Evolutionary conservation across 1,140 invertebrate species (phyloP).

Genomic region (Drosophila miranda): DNA sequence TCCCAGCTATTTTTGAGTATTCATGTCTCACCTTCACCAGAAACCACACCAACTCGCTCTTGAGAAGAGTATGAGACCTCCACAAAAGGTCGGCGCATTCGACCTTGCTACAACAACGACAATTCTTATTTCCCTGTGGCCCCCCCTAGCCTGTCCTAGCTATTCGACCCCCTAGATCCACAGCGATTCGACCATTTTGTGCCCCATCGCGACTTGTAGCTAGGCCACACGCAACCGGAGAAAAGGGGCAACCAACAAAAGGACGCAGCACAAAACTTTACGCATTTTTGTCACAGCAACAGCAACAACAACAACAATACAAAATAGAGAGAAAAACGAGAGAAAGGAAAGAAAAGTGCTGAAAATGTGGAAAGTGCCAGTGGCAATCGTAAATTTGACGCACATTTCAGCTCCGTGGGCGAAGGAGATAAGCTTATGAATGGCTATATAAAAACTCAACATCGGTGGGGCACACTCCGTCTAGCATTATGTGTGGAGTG

Average conservation of each 20-base stretch:
- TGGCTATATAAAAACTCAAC: slow-evolving; percentile 69
- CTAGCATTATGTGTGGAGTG: slow-evolving; percentile 36
- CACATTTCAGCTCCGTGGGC: slow-evolving; percentile 39
- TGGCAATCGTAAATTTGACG: slow-evolving; percentile 69
- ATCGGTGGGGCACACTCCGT: slow-evolving; percentile 7
- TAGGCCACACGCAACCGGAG: slow-evolving; percentile 43
- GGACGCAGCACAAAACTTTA: slow-evolving; percentile 56
- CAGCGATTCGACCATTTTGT: slow-evolving; percentile 32
- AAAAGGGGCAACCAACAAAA: slow-evolving; percentile 36
- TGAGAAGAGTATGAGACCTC: slow-evolving; percentile 16
- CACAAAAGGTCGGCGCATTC: slow-evolving; percentile 22
- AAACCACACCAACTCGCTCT: neutral
- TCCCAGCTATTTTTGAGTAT: no score
- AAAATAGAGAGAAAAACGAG: neutral
- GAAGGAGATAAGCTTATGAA: slow-evolving; percentile 66
- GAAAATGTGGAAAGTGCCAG: slow-evolving; percentile 71
- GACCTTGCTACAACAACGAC: slow-evolving; percentile 44
- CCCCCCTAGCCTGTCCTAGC: no score
- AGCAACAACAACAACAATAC: slow-evolving; percentile 17
- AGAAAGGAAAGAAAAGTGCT: slow-evolving; percentile 39
- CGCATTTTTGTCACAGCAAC: slow-evolving; percentile 55
- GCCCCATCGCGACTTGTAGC: slow-evolving; percentile 61
- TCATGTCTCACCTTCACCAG: no score
- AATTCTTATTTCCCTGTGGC: slow-evolving; percentile 17
- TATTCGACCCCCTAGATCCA: slow-evolving; percentile 14